Conservation (phyloP, 2,113 vertebrate species). For the Xyrauchen texanus region DNA sequence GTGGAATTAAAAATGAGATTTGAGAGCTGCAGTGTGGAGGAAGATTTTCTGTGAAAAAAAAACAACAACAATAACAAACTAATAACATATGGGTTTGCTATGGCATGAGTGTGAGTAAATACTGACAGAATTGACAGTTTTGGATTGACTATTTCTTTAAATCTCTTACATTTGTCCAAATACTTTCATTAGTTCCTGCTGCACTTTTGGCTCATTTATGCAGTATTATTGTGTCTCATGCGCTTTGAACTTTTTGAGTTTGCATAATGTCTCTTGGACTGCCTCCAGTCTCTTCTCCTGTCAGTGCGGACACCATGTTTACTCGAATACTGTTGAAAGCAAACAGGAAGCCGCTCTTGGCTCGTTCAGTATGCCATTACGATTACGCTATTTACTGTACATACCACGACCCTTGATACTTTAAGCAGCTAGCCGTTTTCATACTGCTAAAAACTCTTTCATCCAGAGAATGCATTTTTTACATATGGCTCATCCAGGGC, state of each 20-base stretch:
- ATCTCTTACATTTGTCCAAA: conserved; percentile 29
- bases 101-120: conserved; percentile 21
- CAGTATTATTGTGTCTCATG: background rate
- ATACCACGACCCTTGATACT: conserved; percentile 26
- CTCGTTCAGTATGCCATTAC: conserved; percentile 10
- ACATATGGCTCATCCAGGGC: too few relatives aligned
- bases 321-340: conserved; percentile 45
- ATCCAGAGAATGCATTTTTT: too few relatives aligned
- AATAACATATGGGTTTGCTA: background rate
- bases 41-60: background rate
- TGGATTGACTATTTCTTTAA: conserved; percentile 15
- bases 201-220: too few relatives aligned
- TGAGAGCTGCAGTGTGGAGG: background rate
- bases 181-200: conserved; percentile 17
- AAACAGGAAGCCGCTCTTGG: conserved; percentile 55
- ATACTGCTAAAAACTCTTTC: too few relatives aligned
- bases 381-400: conserved; percentile 46
- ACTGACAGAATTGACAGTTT: conserved; percentile 6
- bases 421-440: too few relatives aligned
- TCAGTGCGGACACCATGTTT: conserved; percentile 43
- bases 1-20: background rate
- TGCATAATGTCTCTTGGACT: conserved; percentile 42
- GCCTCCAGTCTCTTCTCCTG: conserved; percentile 7
- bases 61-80: too few relatives aligned
- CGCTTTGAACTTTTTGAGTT: conserved; percentile 4